phyloP scores from a whole-genome alignment of 2,888 invertebrate genomes.

The Operophtera brumata region DNA sequence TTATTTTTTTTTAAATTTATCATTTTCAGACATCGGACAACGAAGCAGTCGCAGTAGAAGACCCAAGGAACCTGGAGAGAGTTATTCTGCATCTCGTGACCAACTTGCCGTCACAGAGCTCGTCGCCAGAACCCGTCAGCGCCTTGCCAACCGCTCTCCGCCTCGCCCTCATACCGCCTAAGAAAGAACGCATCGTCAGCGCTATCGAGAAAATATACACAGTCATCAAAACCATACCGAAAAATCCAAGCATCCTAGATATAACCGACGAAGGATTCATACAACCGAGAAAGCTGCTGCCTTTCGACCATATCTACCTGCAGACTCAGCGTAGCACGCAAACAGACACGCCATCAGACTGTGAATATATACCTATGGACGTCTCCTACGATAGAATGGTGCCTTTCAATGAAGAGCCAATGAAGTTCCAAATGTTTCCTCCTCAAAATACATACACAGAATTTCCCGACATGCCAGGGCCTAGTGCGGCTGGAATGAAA shows the following conservation, averaged over 20 bases:
- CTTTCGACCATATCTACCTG: not conserved
- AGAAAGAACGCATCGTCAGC: slow-evolving; percentile 56
- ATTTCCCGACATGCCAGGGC: slow-evolving; percentile 13
- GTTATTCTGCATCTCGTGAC: slow-evolving; percentile 83
- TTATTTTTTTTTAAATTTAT: not conserved
- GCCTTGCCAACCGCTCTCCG: slow-evolving; percentile 28
- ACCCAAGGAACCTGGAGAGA: slow-evolving; percentile 83
- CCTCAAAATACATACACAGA: not conserved
- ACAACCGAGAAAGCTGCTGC: not conserved
- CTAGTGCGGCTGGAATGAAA: slow-evolving; percentile 35
- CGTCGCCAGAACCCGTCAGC: slow-evolving; percentile 18
- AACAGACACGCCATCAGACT: not conserved
- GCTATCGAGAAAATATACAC: slow-evolving; percentile 63
- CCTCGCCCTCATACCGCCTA: slow-evolving; percentile 58
- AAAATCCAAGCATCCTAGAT: slow-evolving; percentile 3
- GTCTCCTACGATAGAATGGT: not conserved
- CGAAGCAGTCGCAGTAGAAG: slow-evolving; percentile 77
- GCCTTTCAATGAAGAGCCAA: not conserved
- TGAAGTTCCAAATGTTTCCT: slow-evolving; percentile 6
- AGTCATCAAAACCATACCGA: slow-evolving; percentile 47
- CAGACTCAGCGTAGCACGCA: not conserved
- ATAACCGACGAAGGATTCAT: not conserved
- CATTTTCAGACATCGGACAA: slow-evolving; percentile 41
- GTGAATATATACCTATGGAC: not conserved
- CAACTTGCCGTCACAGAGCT: slow-evolving; percentile 53